phyloP scores from a whole-genome alignment of 37 sponge, comb jelly and placozoan genomes.

The Mnemiopsis leidyi region DNA sequence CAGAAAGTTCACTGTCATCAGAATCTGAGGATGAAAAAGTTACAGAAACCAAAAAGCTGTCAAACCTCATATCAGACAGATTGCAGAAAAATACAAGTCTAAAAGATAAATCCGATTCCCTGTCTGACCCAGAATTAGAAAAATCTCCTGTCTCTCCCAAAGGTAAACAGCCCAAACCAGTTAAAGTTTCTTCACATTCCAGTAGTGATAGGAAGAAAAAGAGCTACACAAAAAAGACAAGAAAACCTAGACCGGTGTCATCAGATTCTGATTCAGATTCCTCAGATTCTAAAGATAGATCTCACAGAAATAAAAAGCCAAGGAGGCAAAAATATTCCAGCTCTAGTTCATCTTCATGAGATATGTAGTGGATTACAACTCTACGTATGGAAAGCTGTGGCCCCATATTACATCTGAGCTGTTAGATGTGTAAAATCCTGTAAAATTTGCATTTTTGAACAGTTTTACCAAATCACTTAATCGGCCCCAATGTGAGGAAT shows the following conservation, averaged over 20 bases:
- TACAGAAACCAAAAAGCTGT: conserved; percentile 22
- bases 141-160: not conserved
- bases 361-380: too few species aligned
- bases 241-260: not conserved
- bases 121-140: not conserved
- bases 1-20: conserved; percentile 60
- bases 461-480: too few species aligned
- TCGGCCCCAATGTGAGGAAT: too few species aligned
- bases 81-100: not conserved
- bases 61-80: not conserved
- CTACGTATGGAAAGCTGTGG: too few species aligned
- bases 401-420: too few species aligned
- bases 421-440: too few species aligned
- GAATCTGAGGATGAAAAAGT: conserved; percentile 62
- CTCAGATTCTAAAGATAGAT: not conserved
- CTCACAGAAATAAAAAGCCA: not conserved
- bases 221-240: not conserved
- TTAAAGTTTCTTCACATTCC: not conserved
- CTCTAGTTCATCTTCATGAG: not conserved
- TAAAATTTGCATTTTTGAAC: too few species aligned
- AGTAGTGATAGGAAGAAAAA: too few species aligned
- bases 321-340: not conserved
- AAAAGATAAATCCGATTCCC: not conserved
- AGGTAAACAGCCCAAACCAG: not conserved
- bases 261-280: conserved; percentile 17